Evolutionary conservation across 2,797 vertebrate species (phyloP), one percentile per base, ranked within the genome.

Genomic region (Limosa lapponica): DNA sequence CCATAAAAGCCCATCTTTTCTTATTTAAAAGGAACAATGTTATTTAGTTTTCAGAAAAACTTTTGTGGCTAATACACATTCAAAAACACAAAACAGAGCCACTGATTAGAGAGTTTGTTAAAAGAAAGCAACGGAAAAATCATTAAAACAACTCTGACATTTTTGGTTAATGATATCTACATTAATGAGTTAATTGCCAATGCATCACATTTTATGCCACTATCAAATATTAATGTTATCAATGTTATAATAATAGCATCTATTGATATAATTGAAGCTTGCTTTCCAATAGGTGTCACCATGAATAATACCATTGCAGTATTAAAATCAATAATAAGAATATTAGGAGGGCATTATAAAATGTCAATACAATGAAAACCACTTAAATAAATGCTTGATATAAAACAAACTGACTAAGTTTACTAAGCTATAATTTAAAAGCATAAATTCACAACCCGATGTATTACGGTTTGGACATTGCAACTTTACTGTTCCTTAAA

Each of bases 311-410:
- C 85, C 96, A 97, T 95, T 98, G 96, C 97, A 97, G 96, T 97
- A 97, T 96, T 94, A 97, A 98, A 98, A 98, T 98, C 98, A 97
- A 98, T 98, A 97, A 97, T 96, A 97, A 97, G 97, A 98, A 98
- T 98, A 98, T 98, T 97, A 98, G 97, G 93, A 94, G 93, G 95
- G 90, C 93, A 98, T 98, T 98, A 98, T 95, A 97, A 97, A 95
- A 97, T 95, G 97, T 97, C 97, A 97, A 89, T 97, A 97, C 89
- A 97, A 97, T 95, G 94, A 98, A 98, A 97, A 97, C 93, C 94
- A 96, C 91, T 97, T 98, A 95, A 96, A 97, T 95, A 97, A 98
- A 97, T 93, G 84, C 89, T 89, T 84, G 87, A 87, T 94, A 78
- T 97, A 97, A 97, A 97, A 92, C 95, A 98, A 98, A 95, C 91